Conservation (phyloP, 2,888 invertebrate species). For the Eristalis tenax region DNA sequence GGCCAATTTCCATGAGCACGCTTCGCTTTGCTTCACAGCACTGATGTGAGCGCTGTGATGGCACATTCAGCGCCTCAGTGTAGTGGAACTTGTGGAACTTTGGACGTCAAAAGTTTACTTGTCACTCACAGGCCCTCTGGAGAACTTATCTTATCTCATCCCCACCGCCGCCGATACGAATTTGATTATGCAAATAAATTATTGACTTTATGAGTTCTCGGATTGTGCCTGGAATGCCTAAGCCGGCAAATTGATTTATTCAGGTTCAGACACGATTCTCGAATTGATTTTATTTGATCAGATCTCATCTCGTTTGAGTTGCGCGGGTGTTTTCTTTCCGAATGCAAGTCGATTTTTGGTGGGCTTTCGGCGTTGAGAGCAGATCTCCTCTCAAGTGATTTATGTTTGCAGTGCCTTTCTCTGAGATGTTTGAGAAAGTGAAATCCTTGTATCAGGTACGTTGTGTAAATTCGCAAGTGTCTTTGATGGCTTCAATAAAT, state of each 20-base stretch:
- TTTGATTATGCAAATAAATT: constrained; percentile 38
- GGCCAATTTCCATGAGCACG: constrained; percentile 20
- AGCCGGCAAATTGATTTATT: constrained; percentile 1
- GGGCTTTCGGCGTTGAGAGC: not conserved
- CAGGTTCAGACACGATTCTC: not conserved
- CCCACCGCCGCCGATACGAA: not conserved
- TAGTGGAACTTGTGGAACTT: not conserved
- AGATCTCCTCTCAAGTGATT: not conserved
- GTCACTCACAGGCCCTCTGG: constrained; percentile 6
- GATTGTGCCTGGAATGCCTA: not conserved
- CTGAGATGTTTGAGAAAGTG: not conserved
- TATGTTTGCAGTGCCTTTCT: not conserved
- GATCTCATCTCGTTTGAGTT: not conserved
- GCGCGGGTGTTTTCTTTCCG: not conserved
- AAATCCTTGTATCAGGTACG: not conserved
- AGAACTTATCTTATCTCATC: not conserved
- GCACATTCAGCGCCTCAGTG: not conserved
- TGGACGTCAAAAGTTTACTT: not conserved
- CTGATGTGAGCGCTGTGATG: not conserved
- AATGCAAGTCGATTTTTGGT: not conserved
- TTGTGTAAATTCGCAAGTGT: too few relatives aligned
- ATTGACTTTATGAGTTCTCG: constrained; percentile 14
- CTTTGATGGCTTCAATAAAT: too few relatives aligned
- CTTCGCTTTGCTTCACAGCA: not conserved
- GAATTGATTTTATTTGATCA: not conserved